Evolutionary conservation across 2,888 invertebrate species (phyloP), one percentile per base, ranked within the genome.

Genomic region (Opisthograptis luteolata): DNA sequence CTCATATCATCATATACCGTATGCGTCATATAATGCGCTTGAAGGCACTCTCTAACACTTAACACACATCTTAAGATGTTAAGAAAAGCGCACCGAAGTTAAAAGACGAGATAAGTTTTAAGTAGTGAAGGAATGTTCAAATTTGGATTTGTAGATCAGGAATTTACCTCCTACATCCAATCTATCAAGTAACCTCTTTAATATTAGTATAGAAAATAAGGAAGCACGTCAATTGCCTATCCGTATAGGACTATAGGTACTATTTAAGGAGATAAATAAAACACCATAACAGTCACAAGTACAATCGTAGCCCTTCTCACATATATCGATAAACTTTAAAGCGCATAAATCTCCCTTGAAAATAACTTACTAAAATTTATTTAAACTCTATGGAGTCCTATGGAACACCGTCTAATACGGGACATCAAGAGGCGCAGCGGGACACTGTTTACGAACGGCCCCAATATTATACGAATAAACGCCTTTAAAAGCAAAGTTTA

Each of bases 401-500:
- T 5, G 15, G 22, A 37, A n/a, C 17, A 28, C 12, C 13, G 7
- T 10, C 24, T 45, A 31, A 32, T 30, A 19, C 22, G 19, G 3
- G 24, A 13, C 28, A 35, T 37, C 25, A 15, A 49, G 36, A 24
- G 9, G 12, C 58, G 2, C 59, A 41, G 56, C 57, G 44, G 54
- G 59, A 6, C 13, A 28, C 49, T 43, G 13, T 51, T 49, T 46
- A 56, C 39, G 20, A 25, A 17, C 40, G 14, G 13, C 15, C 31
- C 20, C 5, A n/a, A 12, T 22, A 32, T 42, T 35, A 43, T 35
- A 27, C 37, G 13, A 34, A 32, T 40, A 51, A 45, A 49, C 37
- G 40, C 40, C 31, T 47, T 54, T 28, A 37, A 55, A 44, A 20
- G 34, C 42, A 20, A 42, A 47, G 22, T 49, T 60, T 57, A 60